Evolutionary conservation across 2,888 invertebrate species (phyloP), one percentile per base, ranked within the genome.

Genomic region (Daptonema setosum): DNA sequence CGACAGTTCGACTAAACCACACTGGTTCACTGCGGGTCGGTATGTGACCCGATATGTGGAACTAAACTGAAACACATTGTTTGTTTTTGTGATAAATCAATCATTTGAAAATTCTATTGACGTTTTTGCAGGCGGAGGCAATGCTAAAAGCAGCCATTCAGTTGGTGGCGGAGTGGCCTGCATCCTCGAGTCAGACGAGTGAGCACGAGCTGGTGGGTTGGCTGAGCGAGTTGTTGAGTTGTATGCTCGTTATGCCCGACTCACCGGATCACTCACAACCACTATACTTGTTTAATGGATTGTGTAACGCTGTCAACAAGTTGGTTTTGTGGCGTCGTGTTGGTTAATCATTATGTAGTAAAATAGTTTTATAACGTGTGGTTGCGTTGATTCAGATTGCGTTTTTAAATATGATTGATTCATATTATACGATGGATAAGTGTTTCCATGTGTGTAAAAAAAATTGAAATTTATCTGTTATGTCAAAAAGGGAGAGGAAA

Each of bases 71-170:
- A 14, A 41, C 41, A 41, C 20, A 41, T 41, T 20, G 11, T 41
- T 41, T 41, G 41, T 14, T 14, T 41, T 20, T 14, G 11, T 41
- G 41, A 11, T 41, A 41, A 41, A 41, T 11, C 41, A 14, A 11
- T 11, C 47, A 47, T n/a, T 22, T 22, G 24, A 47, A n/a, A 41
- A 41, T 41, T 41, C 48, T 28, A 26, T 20, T 55, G 77, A 74
- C 20, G 22, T 24, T 1, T n/a, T 47, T 8, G 66, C 66, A 67
- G 86, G 90, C 86, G 57, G 91, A 93, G 76, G 85, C 87, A 1
- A 88, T 87, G 71, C 83, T 91, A 65, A 88, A 88, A 73, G 85
- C 87, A 29, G 81, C 87, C 0, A 78, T 93, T 24, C 80, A 79
- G 59, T 74, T 86, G 54, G 79, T 91, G 61, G 79, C 82, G 0